Evolutionary conservation across 2,888 invertebrate genomes (phyloP).

Genomic region (Lingula anatina): DNA sequence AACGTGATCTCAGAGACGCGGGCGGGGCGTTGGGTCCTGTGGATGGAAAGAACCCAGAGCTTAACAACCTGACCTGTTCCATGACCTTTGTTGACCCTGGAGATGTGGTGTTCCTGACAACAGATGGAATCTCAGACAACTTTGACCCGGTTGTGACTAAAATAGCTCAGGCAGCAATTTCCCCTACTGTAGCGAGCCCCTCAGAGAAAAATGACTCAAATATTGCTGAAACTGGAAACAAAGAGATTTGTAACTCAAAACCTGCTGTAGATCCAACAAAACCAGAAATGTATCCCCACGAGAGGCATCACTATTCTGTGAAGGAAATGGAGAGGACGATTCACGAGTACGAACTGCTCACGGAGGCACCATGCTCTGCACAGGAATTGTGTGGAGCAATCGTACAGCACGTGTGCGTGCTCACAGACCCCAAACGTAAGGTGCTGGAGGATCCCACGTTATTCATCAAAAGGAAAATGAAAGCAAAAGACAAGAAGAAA

Average conservation of each 20-base stretch:
- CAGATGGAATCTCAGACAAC: constrained; percentile 86
- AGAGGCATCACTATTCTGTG: constrained; percentile 76
- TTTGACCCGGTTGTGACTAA: constrained; percentile 88
- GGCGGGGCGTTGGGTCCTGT: constrained; percentile 83
- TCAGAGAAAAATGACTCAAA: background rate
- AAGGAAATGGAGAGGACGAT: constrained; percentile 54
- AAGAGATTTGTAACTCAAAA: background rate
- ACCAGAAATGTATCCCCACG: constrained; percentile 44
- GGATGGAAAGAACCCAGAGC: constrained; percentile 73
- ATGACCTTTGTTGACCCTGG: constrained; percentile 74
- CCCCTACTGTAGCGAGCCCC: constrained; percentile 21
- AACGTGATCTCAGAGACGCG: constrained; percentile 84
- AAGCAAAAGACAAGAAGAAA: constrained; percentile 36
- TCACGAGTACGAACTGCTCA: constrained; percentile 49
- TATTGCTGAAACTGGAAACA: background rate
- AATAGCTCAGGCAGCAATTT: no score
- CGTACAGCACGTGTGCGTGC: constrained; percentile 50
- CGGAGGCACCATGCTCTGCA: constrained; percentile 44
- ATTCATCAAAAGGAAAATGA: constrained; percentile 39
- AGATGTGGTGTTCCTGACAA: constrained; percentile 80
- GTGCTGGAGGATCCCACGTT: constrained; percentile 67
- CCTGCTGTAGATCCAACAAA: constrained; percentile 17
- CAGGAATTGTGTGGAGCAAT: constrained; percentile 50
- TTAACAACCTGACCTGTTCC: constrained; percentile 79
- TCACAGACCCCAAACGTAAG: constrained; percentile 76